Evolutionary conservation across 2,797 vertebrate genomes (phyloP).

Genomic region (Peromyscus eremicus): DNA sequence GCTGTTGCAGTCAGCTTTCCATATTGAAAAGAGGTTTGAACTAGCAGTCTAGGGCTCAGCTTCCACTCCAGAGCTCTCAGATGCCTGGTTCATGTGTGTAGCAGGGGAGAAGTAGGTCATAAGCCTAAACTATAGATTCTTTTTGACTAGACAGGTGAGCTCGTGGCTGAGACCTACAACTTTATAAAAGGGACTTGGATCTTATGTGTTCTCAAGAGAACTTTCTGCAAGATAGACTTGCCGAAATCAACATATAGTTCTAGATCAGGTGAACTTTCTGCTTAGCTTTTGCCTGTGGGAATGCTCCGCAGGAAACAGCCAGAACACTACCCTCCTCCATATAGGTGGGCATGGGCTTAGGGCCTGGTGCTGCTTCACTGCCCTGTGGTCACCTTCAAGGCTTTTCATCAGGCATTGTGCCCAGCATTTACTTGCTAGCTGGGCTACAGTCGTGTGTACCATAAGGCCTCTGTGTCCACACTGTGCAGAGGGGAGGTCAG

Average conservation of each 20-base stretch:
- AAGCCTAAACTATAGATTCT: not conserved
- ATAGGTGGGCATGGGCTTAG: not conserved
- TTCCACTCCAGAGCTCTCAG: not conserved
- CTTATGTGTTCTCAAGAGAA: not conserved
- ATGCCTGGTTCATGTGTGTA: not conserved
- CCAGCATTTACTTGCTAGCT: no score
- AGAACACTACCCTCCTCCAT: rapidly evolving
- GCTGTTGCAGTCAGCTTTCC: not conserved
- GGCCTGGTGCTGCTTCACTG: not conserved
- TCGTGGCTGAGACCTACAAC: rapidly evolving
- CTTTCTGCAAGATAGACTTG: no score
- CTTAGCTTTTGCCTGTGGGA: not conserved
- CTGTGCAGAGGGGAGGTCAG: not conserved
- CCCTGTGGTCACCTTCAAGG: rapidly evolving
- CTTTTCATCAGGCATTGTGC: not conserved
- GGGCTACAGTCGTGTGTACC: rapidly evolving
- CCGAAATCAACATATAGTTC: not conserved
- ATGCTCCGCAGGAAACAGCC: not conserved
- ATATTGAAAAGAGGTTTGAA: not conserved
- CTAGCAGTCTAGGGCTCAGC: not conserved
- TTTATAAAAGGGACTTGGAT: not conserved
- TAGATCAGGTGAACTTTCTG: not conserved
- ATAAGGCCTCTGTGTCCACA: not conserved
- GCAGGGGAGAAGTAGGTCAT: not conserved
- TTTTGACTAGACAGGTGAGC: not conserved